phyloP scores from a whole-genome alignment of 2,888 invertebrate species.

The Ichneumon xanthorius region DNA sequence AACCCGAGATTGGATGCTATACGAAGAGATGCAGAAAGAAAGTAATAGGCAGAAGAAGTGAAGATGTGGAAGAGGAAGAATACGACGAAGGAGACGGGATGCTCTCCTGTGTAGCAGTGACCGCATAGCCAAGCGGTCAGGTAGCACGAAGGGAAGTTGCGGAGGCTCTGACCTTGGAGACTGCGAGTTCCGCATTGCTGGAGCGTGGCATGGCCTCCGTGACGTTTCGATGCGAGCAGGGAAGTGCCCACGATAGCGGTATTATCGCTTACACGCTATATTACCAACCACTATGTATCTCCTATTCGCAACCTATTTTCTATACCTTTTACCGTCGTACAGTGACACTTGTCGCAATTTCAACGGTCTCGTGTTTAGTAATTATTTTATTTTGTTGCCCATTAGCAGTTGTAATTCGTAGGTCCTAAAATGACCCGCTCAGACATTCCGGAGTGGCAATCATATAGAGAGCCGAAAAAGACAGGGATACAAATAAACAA shows the following conservation, averaged over 20 bases:
- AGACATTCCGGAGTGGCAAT: no score
- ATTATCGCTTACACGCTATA: conserved; percentile 34
- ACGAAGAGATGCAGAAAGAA: conserved; percentile 20
- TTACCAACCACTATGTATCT: conserved; percentile 2
- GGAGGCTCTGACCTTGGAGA: conserved; percentile 72
- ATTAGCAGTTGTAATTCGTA: neutral
- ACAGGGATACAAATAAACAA: no score
- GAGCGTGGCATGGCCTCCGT: conserved; percentile 70
- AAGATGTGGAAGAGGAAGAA: conserved; percentile 48
- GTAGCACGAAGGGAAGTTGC: conserved; percentile 61
- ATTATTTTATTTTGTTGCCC: neutral
- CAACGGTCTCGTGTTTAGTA: neutral
- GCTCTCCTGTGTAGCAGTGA: conserved; percentile 41
- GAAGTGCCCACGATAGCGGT: conserved; percentile 51
- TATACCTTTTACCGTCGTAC: neutral
- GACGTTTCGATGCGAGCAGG: conserved; percentile 53
- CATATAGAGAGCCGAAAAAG: no score
- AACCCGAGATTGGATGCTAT: conserved; percentile 25
- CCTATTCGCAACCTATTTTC: conserved; percentile 20
- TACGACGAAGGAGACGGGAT: conserved; percentile 30
- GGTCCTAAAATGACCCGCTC: no score
- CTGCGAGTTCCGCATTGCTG: conserved; percentile 78
- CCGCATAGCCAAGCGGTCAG: conserved; percentile 33
- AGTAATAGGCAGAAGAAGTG: conserved; percentile 7
- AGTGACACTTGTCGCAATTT: neutral